phyloP scores from a whole-genome alignment of 2,888 invertebrate genomes.

The Leptopterna dolabrata region DNA sequence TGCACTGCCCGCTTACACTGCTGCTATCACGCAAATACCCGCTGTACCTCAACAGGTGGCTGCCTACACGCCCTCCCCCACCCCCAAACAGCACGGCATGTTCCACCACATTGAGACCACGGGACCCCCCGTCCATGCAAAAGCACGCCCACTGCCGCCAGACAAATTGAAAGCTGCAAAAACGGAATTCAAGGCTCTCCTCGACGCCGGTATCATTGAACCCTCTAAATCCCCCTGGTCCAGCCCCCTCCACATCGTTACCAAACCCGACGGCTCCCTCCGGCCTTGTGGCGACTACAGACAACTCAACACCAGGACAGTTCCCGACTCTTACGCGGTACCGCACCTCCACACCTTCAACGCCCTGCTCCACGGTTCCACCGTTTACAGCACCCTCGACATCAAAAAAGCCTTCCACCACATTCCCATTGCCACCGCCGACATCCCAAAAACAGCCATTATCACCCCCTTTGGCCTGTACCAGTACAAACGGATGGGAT shows the following conservation, averaged over 20 bases:
- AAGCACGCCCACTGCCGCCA: slow-evolving; percentile 16
- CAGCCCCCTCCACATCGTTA: background rate
- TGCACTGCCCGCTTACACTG: background rate
- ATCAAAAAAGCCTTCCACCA: slow-evolving; percentile 64
- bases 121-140: slow-evolving; percentile 6
- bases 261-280: slow-evolving; percentile 62
- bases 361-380: slow-evolving; percentile 61
- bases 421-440: slow-evolving; percentile 63
- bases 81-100: background rate
- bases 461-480: too few species aligned
- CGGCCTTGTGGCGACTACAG: slow-evolving; percentile 64
- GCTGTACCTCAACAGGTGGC: background rate
- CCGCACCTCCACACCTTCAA: slow-evolving; percentile 64
- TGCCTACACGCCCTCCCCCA: background rate
- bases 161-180: background rate
- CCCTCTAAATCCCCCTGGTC: background rate
- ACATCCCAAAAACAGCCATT: too few species aligned
- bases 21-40: background rate
- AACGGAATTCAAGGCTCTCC: background rate
- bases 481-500: too few species aligned
- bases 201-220: background rate
- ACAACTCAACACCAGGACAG: slow-evolving; percentile 62
- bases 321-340: slow-evolving; percentile 64
- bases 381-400: slow-evolving; percentile 65
- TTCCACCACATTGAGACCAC: slow-evolving; percentile 23